phyloP scores from a whole-genome alignment of 2,113 vertebrate species.

The Gallinago jamesoni region DNA sequence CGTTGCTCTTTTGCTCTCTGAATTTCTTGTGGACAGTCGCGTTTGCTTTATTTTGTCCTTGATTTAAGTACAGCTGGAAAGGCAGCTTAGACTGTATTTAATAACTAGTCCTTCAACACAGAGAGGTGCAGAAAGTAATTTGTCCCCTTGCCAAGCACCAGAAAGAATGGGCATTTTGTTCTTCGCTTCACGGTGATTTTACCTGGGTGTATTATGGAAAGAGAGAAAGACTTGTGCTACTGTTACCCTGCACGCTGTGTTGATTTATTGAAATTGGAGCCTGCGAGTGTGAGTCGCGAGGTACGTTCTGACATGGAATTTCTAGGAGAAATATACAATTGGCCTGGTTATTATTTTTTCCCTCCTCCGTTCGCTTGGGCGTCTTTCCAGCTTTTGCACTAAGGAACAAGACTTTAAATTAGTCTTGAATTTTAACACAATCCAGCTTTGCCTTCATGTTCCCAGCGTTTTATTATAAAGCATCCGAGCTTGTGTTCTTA shows the following conservation, averaged over 20 bases:
- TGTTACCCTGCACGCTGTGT: slow-evolving; percentile 67
- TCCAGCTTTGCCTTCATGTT: background rate
- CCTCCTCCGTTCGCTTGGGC: slow-evolving; percentile 21
- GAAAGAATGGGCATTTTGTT: slow-evolving; percentile 86
- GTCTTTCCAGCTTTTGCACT: slow-evolving; percentile 70
- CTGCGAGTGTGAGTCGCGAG: slow-evolving; percentile 72
- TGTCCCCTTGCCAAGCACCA: slow-evolving; percentile 78
- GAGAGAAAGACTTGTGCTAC: slow-evolving; percentile 55
- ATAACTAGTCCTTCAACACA: slow-evolving; percentile 72
- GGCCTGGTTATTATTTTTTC: slow-evolving; percentile 62
- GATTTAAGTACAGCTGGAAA: slow-evolving; percentile 73
- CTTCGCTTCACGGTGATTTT: slow-evolving; percentile 64
- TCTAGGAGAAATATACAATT: slow-evolving; percentile 81
- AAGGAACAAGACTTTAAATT: slow-evolving; percentile 64
- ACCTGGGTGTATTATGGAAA: slow-evolving; percentile 79
- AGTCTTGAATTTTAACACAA: slow-evolving; percentile 9
- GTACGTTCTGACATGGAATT: slow-evolving; percentile 73
- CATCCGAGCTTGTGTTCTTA: background rate
- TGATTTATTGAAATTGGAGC: slow-evolving; percentile 86
- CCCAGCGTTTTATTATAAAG: background rate
- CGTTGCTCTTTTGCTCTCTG: background rate
- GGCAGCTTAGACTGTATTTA: slow-evolving; percentile 66
- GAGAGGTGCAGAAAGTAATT: slow-evolving; percentile 81
- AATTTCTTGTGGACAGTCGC: background rate
- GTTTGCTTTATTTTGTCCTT: background rate